phyloP scores from a whole-genome alignment of 2,888 invertebrate species.

The Trichogramma dendrolimi region DNA sequence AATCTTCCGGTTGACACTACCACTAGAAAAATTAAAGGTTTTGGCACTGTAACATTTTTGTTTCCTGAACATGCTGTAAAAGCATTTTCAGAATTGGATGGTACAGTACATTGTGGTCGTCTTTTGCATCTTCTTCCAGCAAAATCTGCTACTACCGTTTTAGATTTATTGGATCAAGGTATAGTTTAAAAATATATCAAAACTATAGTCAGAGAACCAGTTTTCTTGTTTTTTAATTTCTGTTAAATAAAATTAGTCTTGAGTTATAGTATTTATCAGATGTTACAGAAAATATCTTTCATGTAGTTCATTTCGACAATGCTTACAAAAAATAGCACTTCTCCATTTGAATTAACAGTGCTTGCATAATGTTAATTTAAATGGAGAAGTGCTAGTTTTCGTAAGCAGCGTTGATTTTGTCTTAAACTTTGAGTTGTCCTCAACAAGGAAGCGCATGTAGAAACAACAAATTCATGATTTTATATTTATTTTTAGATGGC shows the following conservation, averaged over 20 bases:
- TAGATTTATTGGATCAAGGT: constrained; percentile 44
- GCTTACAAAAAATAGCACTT: too few relatives aligned
- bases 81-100: constrained; percentile 85
- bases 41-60: constrained; percentile 86
- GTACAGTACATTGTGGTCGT: constrained; percentile 84
- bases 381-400: too few relatives aligned
- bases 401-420: background rate
- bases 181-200: background rate
- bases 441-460: background rate
- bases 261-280: background rate
- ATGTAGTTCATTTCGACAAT: too few relatives aligned
- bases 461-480: background rate
- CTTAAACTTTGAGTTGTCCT: constrained; percentile 4
- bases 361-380: background rate
- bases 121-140: constrained; percentile 91
- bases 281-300: too few relatives aligned
- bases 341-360: background rate
- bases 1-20: constrained; percentile 81
- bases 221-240: constrained; percentile 1
- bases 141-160: constrained; percentile 59
- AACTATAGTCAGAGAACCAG: background rate
- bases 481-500: constrained; percentile 54
- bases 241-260: constrained; percentile 8
- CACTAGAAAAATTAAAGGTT: constrained; percentile 83
- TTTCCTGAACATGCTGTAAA: constrained; percentile 92